These are phyloP conservation scores for Ondatra zibethicus DNA, from an alignment of 2,113 vertebrate genomes.

Conservation along the genomic window DNA sequence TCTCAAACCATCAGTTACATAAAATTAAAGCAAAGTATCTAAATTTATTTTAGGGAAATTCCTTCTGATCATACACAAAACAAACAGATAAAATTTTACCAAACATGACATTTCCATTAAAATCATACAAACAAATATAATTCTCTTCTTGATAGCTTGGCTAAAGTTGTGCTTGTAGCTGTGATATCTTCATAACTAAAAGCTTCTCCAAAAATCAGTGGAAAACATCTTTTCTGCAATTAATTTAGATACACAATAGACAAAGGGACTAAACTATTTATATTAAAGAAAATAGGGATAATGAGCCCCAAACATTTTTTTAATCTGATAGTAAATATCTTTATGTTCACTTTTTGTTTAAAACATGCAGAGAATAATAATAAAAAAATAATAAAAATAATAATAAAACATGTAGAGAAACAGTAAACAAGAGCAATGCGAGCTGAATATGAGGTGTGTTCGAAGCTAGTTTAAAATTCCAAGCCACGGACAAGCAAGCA, in stretches of 20 bases:
- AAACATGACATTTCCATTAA: not conserved
- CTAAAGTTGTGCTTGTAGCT: not conserved
- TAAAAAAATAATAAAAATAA: too few species aligned
- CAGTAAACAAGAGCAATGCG: conserved; percentile 48
- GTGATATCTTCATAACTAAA: conserved; percentile 47
- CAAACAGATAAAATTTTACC: not conserved
- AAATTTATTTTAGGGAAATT: conserved; percentile 45
- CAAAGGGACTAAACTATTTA: not conserved
- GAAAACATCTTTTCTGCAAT: conserved; percentile 32
- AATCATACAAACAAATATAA: not conserved
- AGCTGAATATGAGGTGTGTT: not conserved
- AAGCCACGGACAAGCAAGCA: conserved; percentile 41
- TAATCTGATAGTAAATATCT: conserved; percentile 23
- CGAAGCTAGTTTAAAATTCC: conserved; percentile 69
- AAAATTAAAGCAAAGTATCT: conserved; percentile 64
- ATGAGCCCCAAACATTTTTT: not conserved
- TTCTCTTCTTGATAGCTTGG: not conserved
- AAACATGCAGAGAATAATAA: too few species aligned
- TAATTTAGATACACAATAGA: not conserved
- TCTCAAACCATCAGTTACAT: conserved; percentile 57
- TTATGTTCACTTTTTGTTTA: conserved; percentile 28
- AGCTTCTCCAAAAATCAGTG: conserved; percentile 50
- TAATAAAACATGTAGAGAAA: too few species aligned
- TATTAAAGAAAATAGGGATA: conserved; percentile 5
- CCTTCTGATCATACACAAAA: conserved; percentile 26